These are phyloP conservation scores for Ochropleura plecta DNA, from an alignment of 2,888 invertebrate genomes.

Conservation along the genomic window DNA sequence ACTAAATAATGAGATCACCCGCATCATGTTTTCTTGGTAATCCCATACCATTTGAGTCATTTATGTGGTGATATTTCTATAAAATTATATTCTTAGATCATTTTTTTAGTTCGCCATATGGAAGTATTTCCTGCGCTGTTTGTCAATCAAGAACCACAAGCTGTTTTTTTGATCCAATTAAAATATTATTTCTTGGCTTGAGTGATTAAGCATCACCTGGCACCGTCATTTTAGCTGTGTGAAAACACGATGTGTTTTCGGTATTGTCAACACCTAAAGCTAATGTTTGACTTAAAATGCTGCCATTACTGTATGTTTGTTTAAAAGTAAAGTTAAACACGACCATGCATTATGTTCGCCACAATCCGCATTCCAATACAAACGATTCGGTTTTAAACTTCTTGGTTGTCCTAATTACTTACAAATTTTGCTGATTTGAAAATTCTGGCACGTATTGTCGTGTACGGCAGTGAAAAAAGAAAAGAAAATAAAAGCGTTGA, in stretches of 20 bases:
- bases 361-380: constrained; percentile 24
- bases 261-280: constrained; percentile 1
- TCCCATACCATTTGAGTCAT: constrained; percentile 76
- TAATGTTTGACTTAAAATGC: constrained; percentile 31
- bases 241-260: constrained; percentile 25
- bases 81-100: constrained; percentile 46
- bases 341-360: constrained; percentile 15
- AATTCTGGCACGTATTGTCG: constrained; percentile 41
- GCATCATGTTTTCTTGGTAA: constrained; percentile 77
- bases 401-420: constrained; percentile 27
- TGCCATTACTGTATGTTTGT: constrained; percentile 34
- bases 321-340: constrained; percentile 39
- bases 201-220: not conserved
- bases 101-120: constrained; percentile 30
- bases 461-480: constrained; percentile 40
- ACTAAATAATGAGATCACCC: constrained; percentile 80
- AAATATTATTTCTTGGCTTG: constrained; percentile 17
- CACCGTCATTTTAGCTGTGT: constrained; percentile 16
- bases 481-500: constrained; percentile 36
- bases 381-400: constrained; percentile 12
- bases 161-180: constrained; percentile 27
- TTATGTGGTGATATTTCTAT: constrained; percentile 45
- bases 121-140: constrained; percentile 30
- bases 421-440: constrained; percentile 38
- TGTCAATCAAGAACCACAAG: constrained; percentile 37